Conservation (phyloP, 2,113 vertebrate genomes). For the Corythaixoides concolor region DNA sequence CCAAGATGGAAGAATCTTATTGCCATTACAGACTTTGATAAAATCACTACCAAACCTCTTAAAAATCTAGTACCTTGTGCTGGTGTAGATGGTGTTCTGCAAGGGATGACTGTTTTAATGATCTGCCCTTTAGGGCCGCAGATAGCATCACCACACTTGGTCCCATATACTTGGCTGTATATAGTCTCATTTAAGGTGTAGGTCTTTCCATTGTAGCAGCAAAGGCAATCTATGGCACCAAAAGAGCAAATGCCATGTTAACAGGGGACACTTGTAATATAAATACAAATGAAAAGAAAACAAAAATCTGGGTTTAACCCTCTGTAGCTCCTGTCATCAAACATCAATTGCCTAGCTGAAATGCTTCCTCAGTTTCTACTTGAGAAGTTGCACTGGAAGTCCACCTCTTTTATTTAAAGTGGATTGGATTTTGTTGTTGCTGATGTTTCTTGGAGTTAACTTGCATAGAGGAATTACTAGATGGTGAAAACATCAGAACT, state of each 20-base stretch:
- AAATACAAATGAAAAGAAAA: not conserved
- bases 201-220: conserved; percentile 73
- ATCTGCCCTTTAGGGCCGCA: conserved; percentile 74
- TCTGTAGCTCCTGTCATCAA: not conserved
- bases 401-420: not conserved
- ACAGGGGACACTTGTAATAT: not conserved
- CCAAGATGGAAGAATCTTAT: not conserved
- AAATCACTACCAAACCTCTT: not conserved
- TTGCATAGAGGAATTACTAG: not conserved
- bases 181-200: conserved; percentile 75
- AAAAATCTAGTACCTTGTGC: conserved; percentile 32
- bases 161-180: conserved; percentile 73
- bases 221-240: conserved; percentile 74
- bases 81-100: not conserved
- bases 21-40: not conserved
- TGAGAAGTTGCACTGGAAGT: not conserved
- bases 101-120: not conserved
- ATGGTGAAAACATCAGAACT: not conserved
- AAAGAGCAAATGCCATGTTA: not conserved
- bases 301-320: not conserved
- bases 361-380: not conserved
- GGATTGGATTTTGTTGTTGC: not conserved
- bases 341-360: not conserved
- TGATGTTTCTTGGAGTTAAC: not conserved
- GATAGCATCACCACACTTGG: conserved; percentile 70